A percentile compares a stretch with the other conserved stretches of the same genome.
phyloP scores from a whole-genome alignment of 2,113 vertebrate species.

The Aphelocoma coerulescens region DNA sequence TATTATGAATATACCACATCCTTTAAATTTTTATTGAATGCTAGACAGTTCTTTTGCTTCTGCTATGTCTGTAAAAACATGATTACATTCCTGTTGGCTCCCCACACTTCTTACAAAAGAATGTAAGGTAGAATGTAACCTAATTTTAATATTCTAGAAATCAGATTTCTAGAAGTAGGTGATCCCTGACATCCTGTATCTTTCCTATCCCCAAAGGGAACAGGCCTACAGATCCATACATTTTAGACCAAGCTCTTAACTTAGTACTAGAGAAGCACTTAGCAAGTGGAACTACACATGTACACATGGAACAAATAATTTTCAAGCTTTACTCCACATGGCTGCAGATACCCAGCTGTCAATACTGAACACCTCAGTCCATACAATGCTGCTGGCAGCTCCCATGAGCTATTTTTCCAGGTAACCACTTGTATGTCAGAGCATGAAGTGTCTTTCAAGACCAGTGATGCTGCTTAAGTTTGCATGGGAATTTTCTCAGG shows the following conservation, averaged over 20 bases:
- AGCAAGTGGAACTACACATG: not conserved
- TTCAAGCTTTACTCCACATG: not conserved
- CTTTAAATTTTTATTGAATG: not conserved
- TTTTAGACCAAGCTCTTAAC: not conserved
- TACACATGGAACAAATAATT: not conserved
- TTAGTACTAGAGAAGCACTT: not conserved
- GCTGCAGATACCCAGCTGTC: not conserved
- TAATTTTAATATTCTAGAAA: not conserved
- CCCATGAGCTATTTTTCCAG: not conserved
- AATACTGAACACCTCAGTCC: not conserved
- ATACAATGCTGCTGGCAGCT: not conserved
- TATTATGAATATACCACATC: not conserved
- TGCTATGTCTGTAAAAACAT: not conserved
- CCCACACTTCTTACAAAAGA: not conserved
- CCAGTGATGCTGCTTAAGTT: not conserved
- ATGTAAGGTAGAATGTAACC: not conserved
- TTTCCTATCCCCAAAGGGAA: not conserved
- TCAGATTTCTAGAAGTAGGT: not conserved
- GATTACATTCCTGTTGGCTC: not conserved
- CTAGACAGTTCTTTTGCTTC: not conserved
- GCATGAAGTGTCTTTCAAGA: not conserved
- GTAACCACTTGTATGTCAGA: not conserved
- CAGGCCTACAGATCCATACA: not conserved
- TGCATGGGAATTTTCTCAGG: not conserved
- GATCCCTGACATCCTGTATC: not conserved